phyloP scores from a whole-genome alignment of 2,888 invertebrate species.

The Chouioia cunea region DNA sequence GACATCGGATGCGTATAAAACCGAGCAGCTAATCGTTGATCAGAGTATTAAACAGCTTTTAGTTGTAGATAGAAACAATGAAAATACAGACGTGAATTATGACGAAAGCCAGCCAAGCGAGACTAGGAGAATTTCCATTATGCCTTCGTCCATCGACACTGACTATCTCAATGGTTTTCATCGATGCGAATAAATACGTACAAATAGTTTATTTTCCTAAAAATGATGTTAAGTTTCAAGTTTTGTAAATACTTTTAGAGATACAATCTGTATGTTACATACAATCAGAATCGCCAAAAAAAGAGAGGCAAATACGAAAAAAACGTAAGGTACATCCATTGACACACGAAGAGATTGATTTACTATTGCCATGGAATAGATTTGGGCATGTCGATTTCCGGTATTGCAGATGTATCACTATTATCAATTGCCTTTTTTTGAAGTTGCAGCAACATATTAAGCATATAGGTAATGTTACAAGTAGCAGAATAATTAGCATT shows the following conservation, averaged over 20 bases:
- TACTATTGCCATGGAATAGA: constrained; percentile 14
- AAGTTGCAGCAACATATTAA: constrained; percentile 50
- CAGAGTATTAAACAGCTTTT: background rate
- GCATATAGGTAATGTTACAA: constrained; percentile 41
- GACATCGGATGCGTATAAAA: background rate
- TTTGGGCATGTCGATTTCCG: constrained; percentile 54
- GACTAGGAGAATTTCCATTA: background rate
- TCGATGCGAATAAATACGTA: background rate
- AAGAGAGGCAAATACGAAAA: background rate
- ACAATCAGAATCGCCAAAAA: too few relatives aligned
- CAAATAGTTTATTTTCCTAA: too few relatives aligned
- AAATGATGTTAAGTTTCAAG: too few relatives aligned
- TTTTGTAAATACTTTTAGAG: too few relatives aligned
- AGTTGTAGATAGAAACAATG: background rate
- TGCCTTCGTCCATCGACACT: constrained; percentile 4
- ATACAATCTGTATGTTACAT: too few relatives aligned
- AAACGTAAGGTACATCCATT: constrained; percentile 27
- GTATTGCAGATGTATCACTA: constrained; percentile 53
- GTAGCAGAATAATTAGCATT: background rate
- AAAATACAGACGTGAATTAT: background rate
- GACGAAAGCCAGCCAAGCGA: background rate
- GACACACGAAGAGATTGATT: background rate
- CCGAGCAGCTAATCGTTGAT: background rate
- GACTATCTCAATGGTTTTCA: background rate
- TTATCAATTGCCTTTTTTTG: constrained; percentile 50